A percentile compares a stretch with the other conserved stretches of the same genome.
Evolutionary conservation across 1,140 invertebrate genomes (phyloP).

Genomic region (Hylaeus volcanicus): DNA sequence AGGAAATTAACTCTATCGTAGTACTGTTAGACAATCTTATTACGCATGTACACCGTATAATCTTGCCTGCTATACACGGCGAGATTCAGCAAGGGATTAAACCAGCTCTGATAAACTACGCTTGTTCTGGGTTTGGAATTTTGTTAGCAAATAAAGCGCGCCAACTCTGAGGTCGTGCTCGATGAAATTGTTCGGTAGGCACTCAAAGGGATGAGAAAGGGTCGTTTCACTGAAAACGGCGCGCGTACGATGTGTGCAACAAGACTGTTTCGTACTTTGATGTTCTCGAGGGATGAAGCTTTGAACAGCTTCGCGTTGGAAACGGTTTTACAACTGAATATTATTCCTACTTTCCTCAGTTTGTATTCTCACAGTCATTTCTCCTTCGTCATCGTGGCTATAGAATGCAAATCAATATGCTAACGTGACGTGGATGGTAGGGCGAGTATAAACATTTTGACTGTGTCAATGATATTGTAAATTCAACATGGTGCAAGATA

Average conservation of each 20-base stretch:
- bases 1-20: conserved; percentile 1
- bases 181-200: conserved; percentile 6
- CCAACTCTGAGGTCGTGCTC: too few species aligned
- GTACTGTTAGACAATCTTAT: conserved; percentile 23
- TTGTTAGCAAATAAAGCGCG: neutral
- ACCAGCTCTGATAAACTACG: neutral
- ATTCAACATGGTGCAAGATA: too few species aligned
- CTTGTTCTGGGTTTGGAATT: neutral
- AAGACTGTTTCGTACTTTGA: neutral
- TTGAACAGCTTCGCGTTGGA: neutral
- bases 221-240: neutral
- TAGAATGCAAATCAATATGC: conserved; percentile 7
- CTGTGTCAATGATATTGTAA: too few species aligned
- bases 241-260: neutral
- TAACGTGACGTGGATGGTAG: too few species aligned
- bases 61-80: conserved; percentile 7
- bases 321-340: neutral
- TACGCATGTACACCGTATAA: conserved; percentile 25
- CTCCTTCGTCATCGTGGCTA: neutral
- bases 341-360: neutral
- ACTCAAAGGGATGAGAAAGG: neutral
- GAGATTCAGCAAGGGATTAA: conserved; percentile 33
- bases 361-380: neutral
- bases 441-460: conserved; percentile 1
- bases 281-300: neutral